Evolutionary conservation across 2,797 vertebrate genomes (phyloP).

Genomic region (Heterohyrax brucei): DNA sequence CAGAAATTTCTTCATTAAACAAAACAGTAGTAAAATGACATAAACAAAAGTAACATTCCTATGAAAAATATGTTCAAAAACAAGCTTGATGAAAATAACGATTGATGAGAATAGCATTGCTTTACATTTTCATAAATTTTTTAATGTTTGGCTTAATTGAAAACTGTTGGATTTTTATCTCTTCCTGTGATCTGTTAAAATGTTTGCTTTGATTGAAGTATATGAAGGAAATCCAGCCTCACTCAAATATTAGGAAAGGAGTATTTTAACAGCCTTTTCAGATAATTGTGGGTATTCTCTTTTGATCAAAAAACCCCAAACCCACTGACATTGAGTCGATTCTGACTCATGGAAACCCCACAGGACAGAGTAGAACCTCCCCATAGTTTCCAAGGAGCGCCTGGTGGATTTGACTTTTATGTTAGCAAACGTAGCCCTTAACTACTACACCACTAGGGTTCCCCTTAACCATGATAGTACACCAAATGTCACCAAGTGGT

Average conservation of each 20-base stretch:
- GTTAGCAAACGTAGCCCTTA: too few relatives aligned
- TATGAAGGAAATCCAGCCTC: slow-evolving; percentile 24
- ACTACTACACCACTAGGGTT: too few relatives aligned
- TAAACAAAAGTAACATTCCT: not conserved
- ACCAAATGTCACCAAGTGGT: too few relatives aligned
- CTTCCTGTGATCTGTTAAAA: not conserved
- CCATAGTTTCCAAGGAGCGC: too few relatives aligned
- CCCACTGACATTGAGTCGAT: not conserved
- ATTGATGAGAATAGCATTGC: not conserved
- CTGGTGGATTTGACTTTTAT: too few relatives aligned
- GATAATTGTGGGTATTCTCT: slow-evolving; percentile 17
- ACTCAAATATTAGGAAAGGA: not conserved
- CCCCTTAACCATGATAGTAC: too few relatives aligned
- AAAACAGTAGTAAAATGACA: not conserved
- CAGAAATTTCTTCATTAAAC: slow-evolving; percentile 39
- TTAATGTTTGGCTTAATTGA: slow-evolving; percentile 33
- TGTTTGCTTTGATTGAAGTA: slow-evolving; percentile 34
- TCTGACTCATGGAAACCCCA: not conserved
- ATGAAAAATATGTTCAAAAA: slow-evolving; percentile 15
- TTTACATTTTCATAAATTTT: not conserved
- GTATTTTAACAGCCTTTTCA: slow-evolving; percentile 35
- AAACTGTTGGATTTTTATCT: not conserved
- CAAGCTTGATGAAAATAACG: too few relatives aligned
- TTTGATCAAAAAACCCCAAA: not conserved
- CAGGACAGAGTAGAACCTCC: too few relatives aligned